phyloP scores from a whole-genome alignment of 2,113 vertebrate genomes.

The Junco hyemalis region DNA sequence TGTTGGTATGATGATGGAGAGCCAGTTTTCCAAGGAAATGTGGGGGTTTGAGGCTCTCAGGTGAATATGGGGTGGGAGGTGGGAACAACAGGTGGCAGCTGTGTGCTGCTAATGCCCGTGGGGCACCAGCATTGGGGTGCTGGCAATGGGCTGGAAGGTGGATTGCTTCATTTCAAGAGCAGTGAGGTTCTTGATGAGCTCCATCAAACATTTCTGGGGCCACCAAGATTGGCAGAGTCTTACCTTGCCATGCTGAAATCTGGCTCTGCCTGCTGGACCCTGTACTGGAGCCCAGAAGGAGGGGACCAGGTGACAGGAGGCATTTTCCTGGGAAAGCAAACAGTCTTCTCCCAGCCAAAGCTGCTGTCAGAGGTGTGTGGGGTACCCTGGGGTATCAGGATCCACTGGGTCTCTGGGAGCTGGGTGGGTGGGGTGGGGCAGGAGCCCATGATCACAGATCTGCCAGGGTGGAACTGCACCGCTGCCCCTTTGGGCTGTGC shows the following conservation, averaged over 20 bases:
- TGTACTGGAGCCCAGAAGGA: background rate
- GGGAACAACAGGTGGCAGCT: background rate
- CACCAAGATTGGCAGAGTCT: background rate
- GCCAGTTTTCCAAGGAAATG: background rate
- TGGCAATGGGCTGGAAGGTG: background rate
- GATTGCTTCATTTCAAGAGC: background rate
- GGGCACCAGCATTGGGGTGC: rapidly evolving
- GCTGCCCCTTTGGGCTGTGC: background rate
- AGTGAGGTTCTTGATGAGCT: background rate
- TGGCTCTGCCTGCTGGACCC: background rate
- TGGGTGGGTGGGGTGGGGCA: background rate
- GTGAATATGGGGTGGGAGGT: background rate
- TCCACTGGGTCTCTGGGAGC: background rate
- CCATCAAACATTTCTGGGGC: rapidly evolving
- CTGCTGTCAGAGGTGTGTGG: background rate
- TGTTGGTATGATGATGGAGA: background rate
- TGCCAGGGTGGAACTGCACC: background rate
- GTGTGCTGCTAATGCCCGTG: background rate
- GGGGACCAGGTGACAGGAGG: background rate
- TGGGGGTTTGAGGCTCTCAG: background rate
- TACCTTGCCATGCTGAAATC: background rate
- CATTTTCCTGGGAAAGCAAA: background rate
- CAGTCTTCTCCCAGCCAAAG: background rate
- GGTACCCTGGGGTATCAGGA: background rate
- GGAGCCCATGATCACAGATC: background rate